These are phyloP conservation scores for Macrochelys suwanniensis DNA, from an alignment of 2,797 vertebrate genomes.

Conservation along the genomic window DNA sequence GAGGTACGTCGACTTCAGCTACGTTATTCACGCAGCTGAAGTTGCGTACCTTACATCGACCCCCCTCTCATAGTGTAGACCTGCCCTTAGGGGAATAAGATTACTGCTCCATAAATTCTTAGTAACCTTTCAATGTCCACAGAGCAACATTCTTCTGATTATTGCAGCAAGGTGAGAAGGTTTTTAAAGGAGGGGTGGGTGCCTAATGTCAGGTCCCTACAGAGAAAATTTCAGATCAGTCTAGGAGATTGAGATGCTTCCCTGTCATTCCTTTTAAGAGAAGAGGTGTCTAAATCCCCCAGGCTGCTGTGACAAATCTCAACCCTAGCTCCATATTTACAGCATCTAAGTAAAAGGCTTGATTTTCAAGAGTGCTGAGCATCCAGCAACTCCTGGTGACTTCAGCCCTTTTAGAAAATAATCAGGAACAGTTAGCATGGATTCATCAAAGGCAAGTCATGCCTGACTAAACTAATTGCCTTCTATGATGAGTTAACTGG, in stretches of 20 bases:
- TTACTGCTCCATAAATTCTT: conserved; percentile 74
- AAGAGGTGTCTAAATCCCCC: background rate
- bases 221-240: background rate
- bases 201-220: background rate
- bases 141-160: conserved; percentile 78
- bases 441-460: too few relatives aligned
- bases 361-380: conserved; percentile 9
- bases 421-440: too few relatives aligned
- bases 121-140: conserved; percentile 66
- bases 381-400: too few relatives aligned
- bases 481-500: too few relatives aligned
- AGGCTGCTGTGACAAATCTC: background rate
- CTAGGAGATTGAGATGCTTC: background rate
- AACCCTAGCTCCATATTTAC: background rate
- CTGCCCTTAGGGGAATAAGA: conserved; percentile 37
- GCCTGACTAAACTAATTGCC: too few relatives aligned
- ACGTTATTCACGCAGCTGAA: too few relatives aligned
- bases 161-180: conserved; percentile 80
- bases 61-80: too few relatives aligned
- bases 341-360: background rate
- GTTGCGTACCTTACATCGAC: too few relatives aligned
- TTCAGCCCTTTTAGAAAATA: background rate
- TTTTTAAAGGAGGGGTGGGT: background rate
- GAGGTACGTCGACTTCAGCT: too few relatives aligned
- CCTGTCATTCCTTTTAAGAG: conserved; percentile 42